phyloP scores from a whole-genome alignment of 1,140 invertebrate species.

The Pseudachorutes palmiensis region DNA sequence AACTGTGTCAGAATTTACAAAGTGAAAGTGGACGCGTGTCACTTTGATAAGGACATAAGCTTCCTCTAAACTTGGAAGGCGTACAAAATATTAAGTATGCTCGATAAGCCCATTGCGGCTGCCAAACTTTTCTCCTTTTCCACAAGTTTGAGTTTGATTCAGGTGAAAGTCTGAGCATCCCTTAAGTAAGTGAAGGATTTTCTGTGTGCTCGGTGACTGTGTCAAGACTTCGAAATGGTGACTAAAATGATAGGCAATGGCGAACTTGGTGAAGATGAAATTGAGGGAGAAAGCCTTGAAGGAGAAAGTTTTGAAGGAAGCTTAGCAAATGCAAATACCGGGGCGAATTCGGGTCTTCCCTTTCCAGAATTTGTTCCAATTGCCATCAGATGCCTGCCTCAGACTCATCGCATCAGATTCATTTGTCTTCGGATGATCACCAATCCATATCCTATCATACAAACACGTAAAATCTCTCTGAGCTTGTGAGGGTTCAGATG shows the following conservation, averaged over 20 bases:
- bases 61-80: not conserved
- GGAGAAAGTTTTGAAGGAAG: slow-evolving; percentile 1
- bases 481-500: not conserved
- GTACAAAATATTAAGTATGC: not conserved
- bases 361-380: slow-evolving; percentile 82
- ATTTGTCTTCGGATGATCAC: slow-evolving; percentile 91
- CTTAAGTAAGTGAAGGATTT: not conserved
- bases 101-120: not conserved
- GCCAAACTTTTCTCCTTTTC: not conserved
- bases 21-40: not conserved
- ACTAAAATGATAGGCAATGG: not conserved
- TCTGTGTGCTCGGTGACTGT: not conserved
- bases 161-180: not conserved
- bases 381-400: slow-evolving; percentile 72
- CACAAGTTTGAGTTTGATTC: not conserved
- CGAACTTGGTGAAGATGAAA: not conserved
- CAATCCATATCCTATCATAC: slow-evolving; percentile 90
- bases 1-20: not conserved
- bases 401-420: slow-evolving; percentile 73
- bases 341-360: slow-evolving; percentile 47
- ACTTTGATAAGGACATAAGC: too few relatives aligned
- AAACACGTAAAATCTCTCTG: slow-evolving; percentile 11
- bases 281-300: not conserved
- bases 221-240: not conserved
- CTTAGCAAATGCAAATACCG: not conserved